These are phyloP conservation scores for Zoanthus sansibaricus DNA, from an alignment of 92 coral and sea anemone species.

Conservation along the genomic window DNA sequence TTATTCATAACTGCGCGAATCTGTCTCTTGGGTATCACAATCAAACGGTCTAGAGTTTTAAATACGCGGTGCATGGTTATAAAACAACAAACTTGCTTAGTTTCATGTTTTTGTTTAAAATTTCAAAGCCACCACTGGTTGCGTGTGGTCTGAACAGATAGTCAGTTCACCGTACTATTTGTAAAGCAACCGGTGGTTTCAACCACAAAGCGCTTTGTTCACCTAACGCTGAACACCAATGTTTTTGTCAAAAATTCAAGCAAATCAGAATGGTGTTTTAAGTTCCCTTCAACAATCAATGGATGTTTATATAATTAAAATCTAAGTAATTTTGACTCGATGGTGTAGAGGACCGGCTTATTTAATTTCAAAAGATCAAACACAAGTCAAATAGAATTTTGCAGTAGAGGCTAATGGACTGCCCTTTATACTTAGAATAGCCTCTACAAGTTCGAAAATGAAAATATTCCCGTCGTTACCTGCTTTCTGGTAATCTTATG, in stretches of 20 bases:
- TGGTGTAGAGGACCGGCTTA: slow-evolving; percentile 23
- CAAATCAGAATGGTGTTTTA: slow-evolving; percentile 34
- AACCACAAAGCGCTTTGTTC: slow-evolving; percentile 81
- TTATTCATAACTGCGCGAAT: slow-evolving; percentile 61
- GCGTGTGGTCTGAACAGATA: slow-evolving; percentile 61
- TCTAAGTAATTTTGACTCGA: slow-evolving; percentile 20
- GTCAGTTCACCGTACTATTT: slow-evolving; percentile 37
- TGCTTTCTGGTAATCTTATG: slow-evolving; percentile 11
- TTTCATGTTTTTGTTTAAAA: slow-evolving; percentile 40
- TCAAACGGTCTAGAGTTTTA: neutral
- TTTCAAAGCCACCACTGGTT: slow-evolving; percentile 34
- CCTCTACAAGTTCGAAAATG: slow-evolving; percentile 27
- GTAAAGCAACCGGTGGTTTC: slow-evolving; percentile 84
- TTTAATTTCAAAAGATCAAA: slow-evolving; percentile 12
- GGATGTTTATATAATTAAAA: slow-evolving; percentile 35
- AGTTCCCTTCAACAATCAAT: slow-evolving; percentile 20
- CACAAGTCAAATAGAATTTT: slow-evolving; percentile 11
- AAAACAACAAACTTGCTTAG: slow-evolving; percentile 9
- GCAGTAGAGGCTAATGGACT: neutral
- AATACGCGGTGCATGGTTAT: neutral
- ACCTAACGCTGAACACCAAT: slow-evolving; percentile 30
- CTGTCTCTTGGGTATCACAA: slow-evolving; percentile 26
- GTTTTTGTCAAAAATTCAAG: slow-evolving; percentile 35
- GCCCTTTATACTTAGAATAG: neutral
- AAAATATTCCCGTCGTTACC: slow-evolving; percentile 2